Base-by-base conservation (phyloP, 35 echinoderm and acorn worm species). In the Ophiothrix spiculata region DNA sequence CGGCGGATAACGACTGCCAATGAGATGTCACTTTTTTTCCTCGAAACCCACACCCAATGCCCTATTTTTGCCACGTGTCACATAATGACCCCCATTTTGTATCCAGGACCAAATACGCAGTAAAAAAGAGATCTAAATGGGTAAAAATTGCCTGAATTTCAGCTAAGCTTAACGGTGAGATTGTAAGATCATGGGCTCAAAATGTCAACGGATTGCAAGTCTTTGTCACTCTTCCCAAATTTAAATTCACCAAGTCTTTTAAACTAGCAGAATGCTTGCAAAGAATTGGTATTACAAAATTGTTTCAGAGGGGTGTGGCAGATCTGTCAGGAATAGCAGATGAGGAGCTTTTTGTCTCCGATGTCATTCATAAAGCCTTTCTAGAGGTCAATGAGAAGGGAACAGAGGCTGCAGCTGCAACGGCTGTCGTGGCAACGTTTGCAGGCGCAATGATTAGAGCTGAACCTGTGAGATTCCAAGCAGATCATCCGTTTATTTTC, bases 401-500 rank as follows among this genome's bases (percentile, higher is more conserved):
- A 15, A 90, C 73, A 21, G 84, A 92, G 46, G 93, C 93, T 29
- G 93, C 93, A 21, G 94, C 90, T 31, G 94, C 87, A 39, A 90
- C 85, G 25, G 73, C 74, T 39, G 86, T 92, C 35, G 81, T 90
- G 1, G 64, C 84, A 17, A 34, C 34, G 35, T 15, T 11, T 23
- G 1, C 17, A 14, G 25, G 39, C 31, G 0, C 78, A 6, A 11
- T 23, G 21, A 46, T 74, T 23, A 75, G 83, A 0, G 32, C 25
- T 31, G 38, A 86, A 32, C 41, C 75, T 11, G 54, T 85, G 2
- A 32, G 28, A 2, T 97, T 97, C 33, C 36, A 32, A 3, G 95
- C 91, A 1, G 88, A 97, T 64, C 95, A 91, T 74, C 95, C 95
- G 33, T 97, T 97, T 41, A 10, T 97, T 0, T 97, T 97, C 79